These are phyloP conservation scores for Darevskia nairensis DNA, from an alignment of 2,797 vertebrate genomes.

Conservation along the genomic window DNA sequence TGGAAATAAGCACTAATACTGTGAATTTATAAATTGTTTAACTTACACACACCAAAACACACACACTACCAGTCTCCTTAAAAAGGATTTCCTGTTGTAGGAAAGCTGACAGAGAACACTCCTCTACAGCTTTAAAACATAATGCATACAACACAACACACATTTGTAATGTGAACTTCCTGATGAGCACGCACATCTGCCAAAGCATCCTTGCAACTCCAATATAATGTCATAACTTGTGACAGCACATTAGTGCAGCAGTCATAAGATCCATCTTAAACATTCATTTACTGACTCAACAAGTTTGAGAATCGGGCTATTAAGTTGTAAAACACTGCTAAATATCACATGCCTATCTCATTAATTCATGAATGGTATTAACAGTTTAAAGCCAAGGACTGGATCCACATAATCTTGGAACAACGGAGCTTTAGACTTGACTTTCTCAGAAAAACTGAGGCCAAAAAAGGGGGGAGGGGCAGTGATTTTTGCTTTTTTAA, in stretches of 20 bases:
- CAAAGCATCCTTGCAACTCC: neutral
- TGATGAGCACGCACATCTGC: neutral
- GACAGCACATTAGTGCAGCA: neutral
- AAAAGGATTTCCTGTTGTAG: neutral
- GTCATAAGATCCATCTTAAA: neutral
- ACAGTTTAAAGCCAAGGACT: neutral
- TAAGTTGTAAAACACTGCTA: neutral
- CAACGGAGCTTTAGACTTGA: neutral
- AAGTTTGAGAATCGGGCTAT: neutral
- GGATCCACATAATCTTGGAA: neutral
- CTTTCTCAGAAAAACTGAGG: neutral
- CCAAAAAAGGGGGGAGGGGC: neutral
- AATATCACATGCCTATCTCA: neutral
- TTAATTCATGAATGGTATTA: neutral
- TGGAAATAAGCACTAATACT: neutral
- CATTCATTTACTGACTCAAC: neutral
- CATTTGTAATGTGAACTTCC: neutral
- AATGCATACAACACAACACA: neutral
- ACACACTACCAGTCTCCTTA: neutral
- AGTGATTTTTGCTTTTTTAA: neutral
- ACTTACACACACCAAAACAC: neutral
- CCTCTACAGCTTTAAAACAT: neutral
- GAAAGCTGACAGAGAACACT: neutral
- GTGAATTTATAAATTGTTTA: neutral
- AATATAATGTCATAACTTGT: neutral